Percentiles rank a stretch among this genome's conserved stretches.
phyloP scores from a whole-genome alignment of 1,140 invertebrate genomes.

The Drosophila pseudoananassae region DNA sequence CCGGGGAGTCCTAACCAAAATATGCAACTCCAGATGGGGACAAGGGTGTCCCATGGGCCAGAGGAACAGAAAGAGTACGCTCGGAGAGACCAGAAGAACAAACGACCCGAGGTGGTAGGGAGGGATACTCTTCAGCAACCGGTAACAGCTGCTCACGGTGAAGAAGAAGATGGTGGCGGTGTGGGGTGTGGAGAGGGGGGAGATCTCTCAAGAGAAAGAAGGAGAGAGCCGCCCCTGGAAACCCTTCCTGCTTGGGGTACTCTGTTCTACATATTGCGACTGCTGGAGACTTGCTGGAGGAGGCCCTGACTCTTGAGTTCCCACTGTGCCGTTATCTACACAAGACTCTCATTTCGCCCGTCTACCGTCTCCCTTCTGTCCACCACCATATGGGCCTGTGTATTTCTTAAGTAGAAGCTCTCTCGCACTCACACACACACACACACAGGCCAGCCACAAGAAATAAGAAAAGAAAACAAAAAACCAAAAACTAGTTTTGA shows the following conservation, averaged over 20 bases:
- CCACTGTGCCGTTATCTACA: conserved; percentile 45
- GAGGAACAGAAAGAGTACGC: conserved; percentile 10
- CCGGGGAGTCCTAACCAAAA: not conserved
- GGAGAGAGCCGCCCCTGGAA: too few relatives aligned
- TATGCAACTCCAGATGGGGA: conserved; percentile 22
- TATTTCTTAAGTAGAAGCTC: conserved; percentile 60
- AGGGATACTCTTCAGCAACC: conserved; percentile 31
- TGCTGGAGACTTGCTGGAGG: too few relatives aligned
- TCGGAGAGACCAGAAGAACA: not conserved
- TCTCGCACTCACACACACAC: conserved; percentile 29
- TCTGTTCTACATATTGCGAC: too few relatives aligned
- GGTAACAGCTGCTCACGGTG: conserved; percentile 45
- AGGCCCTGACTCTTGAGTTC: not conserved
- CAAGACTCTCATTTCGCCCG: conserved; percentile 35
- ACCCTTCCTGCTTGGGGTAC: too few relatives aligned
- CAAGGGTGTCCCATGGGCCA: not conserved
- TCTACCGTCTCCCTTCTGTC: not conserved
- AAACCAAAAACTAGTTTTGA: conserved; percentile 75
- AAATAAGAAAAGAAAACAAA: conserved; percentile 47
- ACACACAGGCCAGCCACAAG: conserved; percentile 9
- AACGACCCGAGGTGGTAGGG: conserved; percentile 5
- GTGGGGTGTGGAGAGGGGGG: too few relatives aligned
- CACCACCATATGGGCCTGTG: conserved; percentile 4
- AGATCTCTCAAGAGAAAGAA: too few relatives aligned
- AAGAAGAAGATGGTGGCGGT: not conserved